These are phyloP conservation scores for Typhlichthys subterraneus DNA, from an alignment of 2,797 vertebrate species.

Conservation along the genomic window DNA sequence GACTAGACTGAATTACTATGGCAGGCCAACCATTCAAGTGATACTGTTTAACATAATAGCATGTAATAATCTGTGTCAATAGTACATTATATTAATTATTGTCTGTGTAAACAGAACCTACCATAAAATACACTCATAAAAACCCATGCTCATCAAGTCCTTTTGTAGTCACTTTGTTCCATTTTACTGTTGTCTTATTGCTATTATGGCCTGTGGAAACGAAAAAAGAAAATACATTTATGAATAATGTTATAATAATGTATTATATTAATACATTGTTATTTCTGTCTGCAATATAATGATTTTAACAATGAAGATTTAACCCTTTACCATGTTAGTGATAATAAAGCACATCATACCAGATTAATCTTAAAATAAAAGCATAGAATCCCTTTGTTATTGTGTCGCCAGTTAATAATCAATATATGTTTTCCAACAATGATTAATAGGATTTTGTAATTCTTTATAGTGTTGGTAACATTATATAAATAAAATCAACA, in stretches of 20 bases:
- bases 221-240: slow-evolving; percentile 28
- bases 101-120: slow-evolving; percentile 63
- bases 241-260: neutral
- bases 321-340: no score
- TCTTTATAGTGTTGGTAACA: no score
- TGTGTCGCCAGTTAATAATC: no score
- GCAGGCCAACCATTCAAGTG: neutral
- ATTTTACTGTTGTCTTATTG: slow-evolving; percentile 83
- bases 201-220: slow-evolving; percentile 76
- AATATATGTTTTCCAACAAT: no score
- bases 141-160: slow-evolving; percentile 80
- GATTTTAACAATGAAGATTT: neutral
- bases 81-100: slow-evolving; percentile 29
- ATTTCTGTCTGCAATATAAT: neutral
- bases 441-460: no score
- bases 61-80: neutral
- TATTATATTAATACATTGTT: neutral
- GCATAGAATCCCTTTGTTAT: no score
- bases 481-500: no score
- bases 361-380: no score
- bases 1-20: neutral
- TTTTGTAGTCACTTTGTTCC: slow-evolving; percentile 82
- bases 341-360: no score
- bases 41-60: neutral
- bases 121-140: slow-evolving; percentile 71